Evolutionary conservation across 1,140 invertebrate genomes (phyloP).

Genomic region (Melitaea cinxia): DNA sequence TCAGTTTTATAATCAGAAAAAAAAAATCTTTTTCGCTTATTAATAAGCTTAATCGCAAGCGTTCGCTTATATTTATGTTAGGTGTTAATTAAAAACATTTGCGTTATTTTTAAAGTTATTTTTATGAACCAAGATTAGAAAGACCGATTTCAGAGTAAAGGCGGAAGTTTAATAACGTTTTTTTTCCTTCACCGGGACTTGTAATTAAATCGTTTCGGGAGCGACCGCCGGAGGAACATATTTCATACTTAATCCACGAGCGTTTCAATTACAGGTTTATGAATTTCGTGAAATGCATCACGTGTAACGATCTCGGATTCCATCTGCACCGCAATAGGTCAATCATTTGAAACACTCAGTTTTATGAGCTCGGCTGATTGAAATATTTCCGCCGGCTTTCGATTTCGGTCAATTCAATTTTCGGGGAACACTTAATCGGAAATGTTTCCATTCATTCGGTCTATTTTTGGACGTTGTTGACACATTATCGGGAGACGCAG

Average conservation of each 20-base stretch:
- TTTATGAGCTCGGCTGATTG: neutral
- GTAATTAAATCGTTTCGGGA: constrained; percentile 4
- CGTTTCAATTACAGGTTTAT: constrained; percentile 2
- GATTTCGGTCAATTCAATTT: neutral
- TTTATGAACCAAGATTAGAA: neutral
- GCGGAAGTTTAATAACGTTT: neutral
- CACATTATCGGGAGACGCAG: constrained; percentile 1
- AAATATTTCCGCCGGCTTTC: neutral
- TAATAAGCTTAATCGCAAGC: constrained; percentile 7
- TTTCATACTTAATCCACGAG: constrained; percentile 2
- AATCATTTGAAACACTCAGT: neutral
- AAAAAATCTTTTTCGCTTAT: no score
- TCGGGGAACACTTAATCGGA: neutral
- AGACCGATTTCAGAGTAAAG: neutral
- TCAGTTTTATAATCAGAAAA: no score
- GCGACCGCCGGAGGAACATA: neutral
- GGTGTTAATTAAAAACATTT: neutral
- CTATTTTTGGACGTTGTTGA: constrained; percentile 12
- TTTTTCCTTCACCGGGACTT: neutral
- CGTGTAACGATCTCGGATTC: neutral
- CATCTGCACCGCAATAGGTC: neutral
- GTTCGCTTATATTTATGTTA: neutral
- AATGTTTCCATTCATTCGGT: neutral
- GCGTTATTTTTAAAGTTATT: neutral
- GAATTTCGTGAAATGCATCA: constrained; percentile 2